A percentile compares a stretch with the other conserved stretches of the same genome.
These are phyloP conservation scores for Donacobius atricapilla DNA, from an alignment of 2,113 vertebrate species.

Conservation along the genomic window DNA sequence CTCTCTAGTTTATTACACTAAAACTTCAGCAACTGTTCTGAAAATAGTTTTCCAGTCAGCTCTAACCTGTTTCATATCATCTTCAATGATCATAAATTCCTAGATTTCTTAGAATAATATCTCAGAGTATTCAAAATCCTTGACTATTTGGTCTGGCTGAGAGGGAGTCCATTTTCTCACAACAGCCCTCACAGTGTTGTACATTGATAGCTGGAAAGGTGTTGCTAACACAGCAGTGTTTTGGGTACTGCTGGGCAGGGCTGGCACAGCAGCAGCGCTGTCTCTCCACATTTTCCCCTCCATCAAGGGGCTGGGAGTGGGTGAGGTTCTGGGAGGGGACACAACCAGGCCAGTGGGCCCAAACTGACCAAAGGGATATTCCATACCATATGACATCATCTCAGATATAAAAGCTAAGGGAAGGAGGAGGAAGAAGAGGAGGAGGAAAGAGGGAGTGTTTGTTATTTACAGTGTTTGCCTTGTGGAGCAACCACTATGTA, in stretches of 20 bases:
- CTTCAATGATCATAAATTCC: not conserved
- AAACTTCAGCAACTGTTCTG: not conserved
- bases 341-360: not conserved
- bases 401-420: not conserved
- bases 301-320: too few relatives aligned
- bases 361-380: not conserved
- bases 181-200: fast-evolving
- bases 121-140: not conserved
- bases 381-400: not conserved
- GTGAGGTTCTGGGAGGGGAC: not conserved
- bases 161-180: not conserved
- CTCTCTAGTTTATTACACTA: not conserved
- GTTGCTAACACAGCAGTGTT: not conserved
- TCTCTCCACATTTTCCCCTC: fast-evolving
- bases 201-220: not conserved
- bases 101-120: not conserved
- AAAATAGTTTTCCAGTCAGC: not conserved
- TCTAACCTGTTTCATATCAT: not conserved
- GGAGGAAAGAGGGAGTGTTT: not conserved
- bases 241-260: not conserved
- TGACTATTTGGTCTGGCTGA: not conserved
- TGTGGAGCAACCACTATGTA: fast-evolving
- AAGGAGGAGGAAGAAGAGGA: not conserved
- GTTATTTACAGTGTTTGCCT: not conserved
- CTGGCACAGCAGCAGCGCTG: not conserved